Evolutionary conservation across 92 coral and sea anemone genomes (phyloP).

Genomic region (Porites divaricata): DNA sequence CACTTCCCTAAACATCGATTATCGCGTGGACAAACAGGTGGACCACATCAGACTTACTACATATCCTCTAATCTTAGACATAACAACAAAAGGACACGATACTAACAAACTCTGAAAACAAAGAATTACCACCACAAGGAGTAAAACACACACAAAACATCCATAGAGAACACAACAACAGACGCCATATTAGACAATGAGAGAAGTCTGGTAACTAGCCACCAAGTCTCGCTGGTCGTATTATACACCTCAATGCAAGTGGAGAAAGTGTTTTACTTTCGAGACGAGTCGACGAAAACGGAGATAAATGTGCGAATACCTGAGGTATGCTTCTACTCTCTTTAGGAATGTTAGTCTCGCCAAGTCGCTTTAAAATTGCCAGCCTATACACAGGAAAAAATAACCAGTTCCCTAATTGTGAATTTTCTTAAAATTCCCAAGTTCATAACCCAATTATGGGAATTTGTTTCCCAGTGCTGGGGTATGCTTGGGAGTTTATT

Average conservation of each 20-base stretch:
- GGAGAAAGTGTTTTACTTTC: slow-evolving; percentile 51
- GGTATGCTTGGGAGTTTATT: not conserved
- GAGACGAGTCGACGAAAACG: slow-evolving; percentile 27
- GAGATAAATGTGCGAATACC: slow-evolving; percentile 65
- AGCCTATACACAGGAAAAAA: slow-evolving; percentile 23
- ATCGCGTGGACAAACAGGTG: not conserved
- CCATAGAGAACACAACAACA: not conserved
- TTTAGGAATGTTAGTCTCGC: too few species aligned
- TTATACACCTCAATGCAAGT: slow-evolving; percentile 50
- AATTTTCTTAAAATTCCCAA: slow-evolving; percentile 10
- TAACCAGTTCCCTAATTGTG: slow-evolving; percentile 47
- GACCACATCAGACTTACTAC: not conserved
- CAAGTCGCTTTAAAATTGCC: too few species aligned
- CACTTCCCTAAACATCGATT: too few species aligned
- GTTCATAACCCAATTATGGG: not conserved
- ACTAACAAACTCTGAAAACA: too few species aligned
- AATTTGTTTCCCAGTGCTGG: not conserved
- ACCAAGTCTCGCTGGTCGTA: not conserved
- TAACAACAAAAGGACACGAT: too few species aligned
- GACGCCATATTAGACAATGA: slow-evolving; percentile 60
- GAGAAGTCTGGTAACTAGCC: slow-evolving; percentile 44
- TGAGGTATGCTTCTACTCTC: slow-evolving; percentile 37
- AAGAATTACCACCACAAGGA: too few species aligned
- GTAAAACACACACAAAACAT: not conserved
- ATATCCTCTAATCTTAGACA: not conserved